phyloP scores from a whole-genome alignment of 64 coral and sea anemone species.

The Montipora foliosa region DNA sequence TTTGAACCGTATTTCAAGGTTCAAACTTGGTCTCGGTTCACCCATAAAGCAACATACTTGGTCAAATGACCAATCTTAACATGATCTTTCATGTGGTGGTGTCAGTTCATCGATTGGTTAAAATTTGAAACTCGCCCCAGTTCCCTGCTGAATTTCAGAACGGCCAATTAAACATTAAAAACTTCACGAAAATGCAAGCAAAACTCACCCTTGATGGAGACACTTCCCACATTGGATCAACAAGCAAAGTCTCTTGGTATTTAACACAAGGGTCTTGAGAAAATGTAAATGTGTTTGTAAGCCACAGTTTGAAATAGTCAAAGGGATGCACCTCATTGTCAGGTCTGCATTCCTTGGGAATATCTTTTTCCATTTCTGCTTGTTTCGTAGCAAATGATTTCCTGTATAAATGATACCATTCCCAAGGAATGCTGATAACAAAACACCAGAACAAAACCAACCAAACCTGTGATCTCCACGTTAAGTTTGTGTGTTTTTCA shows the following conservation, averaged over 20 bases:
- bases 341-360: conserved; percentile 71
- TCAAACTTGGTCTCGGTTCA: no score
- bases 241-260: conserved; percentile 91
- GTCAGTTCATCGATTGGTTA: no score
- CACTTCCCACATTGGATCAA: conserved; percentile 97
- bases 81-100: no score
- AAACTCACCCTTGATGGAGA: conserved; percentile 85
- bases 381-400: conserved; percentile 92
- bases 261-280: conserved; percentile 69
- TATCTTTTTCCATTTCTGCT: conserved; percentile 65
- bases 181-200: no score
- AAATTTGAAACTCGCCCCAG: no score
- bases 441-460: conserved; percentile 64
- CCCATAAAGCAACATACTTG: no score
- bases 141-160: no score
- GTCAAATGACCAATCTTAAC: no score
- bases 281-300: conserved; percentile 67
- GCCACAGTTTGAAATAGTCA: conserved; percentile 76
- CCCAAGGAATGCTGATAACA: conserved; percentile 95
- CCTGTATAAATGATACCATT: conserved; percentile 92
- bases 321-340: conserved; percentile 56
- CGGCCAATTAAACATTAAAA: no score
- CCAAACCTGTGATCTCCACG: conserved; percentile 62
- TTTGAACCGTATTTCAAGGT: no score
- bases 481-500: conserved; percentile 66